Evolutionary conservation across 37 sponge, comb jelly and placozoan genomes (phyloP).

Genomic region (Oopsacas minuta): DNA sequence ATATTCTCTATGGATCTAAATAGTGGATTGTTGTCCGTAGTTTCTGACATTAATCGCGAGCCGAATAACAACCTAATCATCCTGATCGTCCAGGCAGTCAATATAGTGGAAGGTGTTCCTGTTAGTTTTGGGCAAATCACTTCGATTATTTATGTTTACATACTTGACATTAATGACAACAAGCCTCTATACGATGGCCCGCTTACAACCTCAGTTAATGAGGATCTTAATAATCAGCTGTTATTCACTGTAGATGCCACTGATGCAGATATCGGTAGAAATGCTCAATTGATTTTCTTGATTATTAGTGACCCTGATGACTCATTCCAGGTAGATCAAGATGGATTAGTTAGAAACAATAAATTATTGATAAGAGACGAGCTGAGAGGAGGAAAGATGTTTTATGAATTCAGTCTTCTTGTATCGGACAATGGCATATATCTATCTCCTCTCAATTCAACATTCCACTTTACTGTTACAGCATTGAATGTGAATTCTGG

Average conservation of each 20-base stretch:
- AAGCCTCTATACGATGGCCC: neutral
- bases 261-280: neutral
- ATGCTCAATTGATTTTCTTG: neutral
- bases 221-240: neutral
- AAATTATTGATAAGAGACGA: neutral
- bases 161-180: neutral
- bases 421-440: neutral
- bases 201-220: neutral
- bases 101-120: neutral
- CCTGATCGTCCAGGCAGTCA: neutral
- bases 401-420: neutral
- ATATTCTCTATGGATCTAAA: neutral
- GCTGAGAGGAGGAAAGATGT: neutral
- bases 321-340: neutral
- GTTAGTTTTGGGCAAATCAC: neutral
- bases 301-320: neutral
- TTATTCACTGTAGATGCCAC: neutral
- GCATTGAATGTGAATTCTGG: neutral
- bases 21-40: neutral
- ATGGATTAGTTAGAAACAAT: neutral
- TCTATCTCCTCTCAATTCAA: neutral
- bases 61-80: neutral
- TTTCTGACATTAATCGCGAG: neutral
- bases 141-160: neutral
- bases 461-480: neutral